A percentile compares a stretch with the other conserved stretches of the same genome.
These are phyloP conservation scores for Thecophora atra DNA, from an alignment of 2,888 invertebrate genomes.

Conservation along the genomic window DNA sequence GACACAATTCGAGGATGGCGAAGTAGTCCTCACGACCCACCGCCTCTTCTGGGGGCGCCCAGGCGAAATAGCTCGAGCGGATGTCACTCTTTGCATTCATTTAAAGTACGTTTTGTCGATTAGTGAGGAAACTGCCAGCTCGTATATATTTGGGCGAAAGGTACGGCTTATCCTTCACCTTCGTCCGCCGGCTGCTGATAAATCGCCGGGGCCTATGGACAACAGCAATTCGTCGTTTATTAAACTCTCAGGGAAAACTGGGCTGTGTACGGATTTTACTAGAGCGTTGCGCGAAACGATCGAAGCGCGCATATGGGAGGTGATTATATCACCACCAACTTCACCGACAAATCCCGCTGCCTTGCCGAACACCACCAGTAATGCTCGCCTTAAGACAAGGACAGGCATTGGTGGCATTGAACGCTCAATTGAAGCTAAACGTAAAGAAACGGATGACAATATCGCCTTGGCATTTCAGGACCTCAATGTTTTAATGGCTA, in stretches of 20 bases:
- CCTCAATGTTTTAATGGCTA: conserved; percentile 90
- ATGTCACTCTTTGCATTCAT: conserved; percentile 75
- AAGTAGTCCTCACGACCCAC: conserved; percentile 84
- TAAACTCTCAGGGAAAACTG: conserved; percentile 88
- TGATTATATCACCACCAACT: conserved; percentile 45
- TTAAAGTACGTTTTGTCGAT: conserved; percentile 78
- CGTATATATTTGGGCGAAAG: conserved; percentile 83
- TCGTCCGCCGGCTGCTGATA: conserved; percentile 72
- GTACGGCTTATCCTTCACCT: conserved; percentile 82
- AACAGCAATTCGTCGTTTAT: conserved; percentile 77
- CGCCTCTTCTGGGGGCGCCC: conserved; percentile 84
- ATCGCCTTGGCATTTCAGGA: conserved; percentile 96
- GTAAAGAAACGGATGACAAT: conserved; percentile 89
- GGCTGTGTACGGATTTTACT: conserved; percentile 74
- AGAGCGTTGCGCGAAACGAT: conserved; percentile 73
- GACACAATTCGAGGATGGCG: conserved; percentile 86
- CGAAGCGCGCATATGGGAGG: conserved; percentile 74
- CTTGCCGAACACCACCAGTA: conserved; percentile 5
- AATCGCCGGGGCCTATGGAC: conserved; percentile 79
- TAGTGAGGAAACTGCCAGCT: conserved; percentile 83
- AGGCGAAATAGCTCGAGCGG: conserved; percentile 76
- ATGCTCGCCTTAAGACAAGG: conserved; percentile 69
- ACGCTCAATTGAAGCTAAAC: conserved; percentile 87
- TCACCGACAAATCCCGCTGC: not conserved
- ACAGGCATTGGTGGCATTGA: conserved; percentile 97